Base-by-base conservation (phyloP, 1,140 invertebrate genomes). In the Panagrolaimus sp. region DNA sequence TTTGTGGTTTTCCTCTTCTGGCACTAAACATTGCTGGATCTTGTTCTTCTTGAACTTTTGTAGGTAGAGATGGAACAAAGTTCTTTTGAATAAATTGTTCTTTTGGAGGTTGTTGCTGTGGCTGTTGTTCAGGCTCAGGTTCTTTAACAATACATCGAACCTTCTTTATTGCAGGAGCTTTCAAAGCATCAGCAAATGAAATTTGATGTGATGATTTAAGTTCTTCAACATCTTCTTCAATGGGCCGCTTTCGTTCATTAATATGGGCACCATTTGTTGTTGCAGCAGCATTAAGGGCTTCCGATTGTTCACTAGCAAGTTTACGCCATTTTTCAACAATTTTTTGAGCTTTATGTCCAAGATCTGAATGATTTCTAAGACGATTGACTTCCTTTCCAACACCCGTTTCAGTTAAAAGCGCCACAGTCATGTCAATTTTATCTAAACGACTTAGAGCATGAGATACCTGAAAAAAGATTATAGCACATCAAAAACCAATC, bases 361-460 rank as follows among this genome's bases (percentile, higher is more conserved):
- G 17, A 4, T 58, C 21, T n/a, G 21, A 21, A 14, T 58, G 52
- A 28, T 58, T 14, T 21, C 52, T 14, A 2, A 58, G 52, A 12
- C 52, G 52, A 58, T 58, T 58, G 17, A 58, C 52, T 58, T 58
- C 52, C 8, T 58, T 58, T 12, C 52, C 52, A 28, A 58, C 52
- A 58, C 10, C 10, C 2, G 52, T 58, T 28, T 58, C 52, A 6
- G 52, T 58, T 1, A 58, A 14, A n/a, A 58, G 5, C 1, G 21
- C 52, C 10, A 58, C 52, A 21, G 52, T 58, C 52, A 58, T 58
- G 52, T 58, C 52, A 28, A 58, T 58, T 14, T 28, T 21, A 28
- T 58, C 52, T 5, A 58, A 14, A 14, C 52, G 52, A 24, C 21
- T 26, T 28, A 58, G 52, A 58, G 52, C 52, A 28, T 58, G 52